Evolutionary conservation across 1,140 invertebrate species (phyloP).

Genomic region (Leptinotarsa undecemlineata): DNA sequence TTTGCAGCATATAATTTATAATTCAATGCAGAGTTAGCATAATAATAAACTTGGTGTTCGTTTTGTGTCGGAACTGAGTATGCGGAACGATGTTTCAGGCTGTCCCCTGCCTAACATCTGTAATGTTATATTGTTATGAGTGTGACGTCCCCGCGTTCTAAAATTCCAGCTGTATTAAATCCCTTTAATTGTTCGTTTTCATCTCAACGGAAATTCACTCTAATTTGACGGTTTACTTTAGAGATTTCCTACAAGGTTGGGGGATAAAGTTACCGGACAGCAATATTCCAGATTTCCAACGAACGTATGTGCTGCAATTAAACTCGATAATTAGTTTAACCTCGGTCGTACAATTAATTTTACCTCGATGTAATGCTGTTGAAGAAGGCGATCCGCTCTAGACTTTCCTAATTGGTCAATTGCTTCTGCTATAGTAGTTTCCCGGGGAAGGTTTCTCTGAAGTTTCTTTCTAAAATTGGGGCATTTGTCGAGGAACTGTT

Average conservation of each 20-base stretch:
- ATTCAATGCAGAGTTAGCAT: conserved; percentile 12
- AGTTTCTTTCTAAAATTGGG: too few species aligned
- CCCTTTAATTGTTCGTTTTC: conserved; percentile 21
- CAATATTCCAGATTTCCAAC: not conserved
- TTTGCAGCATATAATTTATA: conserved; percentile 9
- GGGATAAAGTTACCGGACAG: not conserved
- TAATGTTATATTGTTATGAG: conserved; percentile 19
- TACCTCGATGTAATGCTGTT: too few species aligned
- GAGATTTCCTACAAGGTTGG: conserved; percentile 7
- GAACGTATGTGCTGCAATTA: conserved; percentile 9
- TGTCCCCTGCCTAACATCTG: not conserved
- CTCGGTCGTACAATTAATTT: not conserved
- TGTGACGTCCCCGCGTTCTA: conserved; percentile 8
- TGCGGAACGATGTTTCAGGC: conserved; percentile 10
- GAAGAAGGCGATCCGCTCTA: too few species aligned
- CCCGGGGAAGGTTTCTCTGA: too few species aligned
- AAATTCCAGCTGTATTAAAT: conserved; percentile 12
- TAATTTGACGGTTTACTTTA: conserved; percentile 21
- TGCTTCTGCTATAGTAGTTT: too few species aligned
- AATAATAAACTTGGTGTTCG: conserved; percentile 9
- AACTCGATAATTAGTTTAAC: conserved; percentile 12
- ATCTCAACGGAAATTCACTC: conserved; percentile 16
- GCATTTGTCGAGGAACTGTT: too few species aligned
- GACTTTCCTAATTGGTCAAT: too few species aligned
- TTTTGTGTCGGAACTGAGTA: not conserved